Conservation (phyloP, 2,888 invertebrate species). For the Acleris sparsana region DNA sequence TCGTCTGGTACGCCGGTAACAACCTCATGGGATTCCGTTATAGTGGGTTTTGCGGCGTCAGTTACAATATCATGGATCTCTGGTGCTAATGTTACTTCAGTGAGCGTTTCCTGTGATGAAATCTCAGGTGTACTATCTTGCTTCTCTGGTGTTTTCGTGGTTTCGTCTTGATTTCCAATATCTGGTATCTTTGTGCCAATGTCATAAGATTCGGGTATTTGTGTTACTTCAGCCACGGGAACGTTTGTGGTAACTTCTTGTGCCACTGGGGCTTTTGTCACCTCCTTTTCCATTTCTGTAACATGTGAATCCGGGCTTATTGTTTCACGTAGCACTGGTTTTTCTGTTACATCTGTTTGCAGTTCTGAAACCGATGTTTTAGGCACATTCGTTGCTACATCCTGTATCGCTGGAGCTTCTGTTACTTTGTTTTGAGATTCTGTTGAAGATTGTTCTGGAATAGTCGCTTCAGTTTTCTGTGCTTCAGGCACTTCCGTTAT, state of each 20-base stretch:
- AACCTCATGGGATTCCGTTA: constrained; percentile 1
- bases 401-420: constrained; percentile 24
- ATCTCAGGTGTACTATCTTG: background rate
- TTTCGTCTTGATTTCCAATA: constrained; percentile 5
- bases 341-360: background rate
- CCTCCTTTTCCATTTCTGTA: constrained; percentile 3
- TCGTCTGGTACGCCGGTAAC: constrained; percentile 2
- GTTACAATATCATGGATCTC: constrained; percentile 29
- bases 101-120: background rate
- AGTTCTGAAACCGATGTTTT: background rate
- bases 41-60: background rate
- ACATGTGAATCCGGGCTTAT: background rate
- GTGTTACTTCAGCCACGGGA: constrained; percentile 4
- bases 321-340: constrained; percentile 1
- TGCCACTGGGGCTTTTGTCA: constrained; percentile 3
- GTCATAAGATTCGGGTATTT: background rate
- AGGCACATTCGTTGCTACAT: constrained; percentile 7
- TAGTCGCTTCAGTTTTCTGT: background rate
- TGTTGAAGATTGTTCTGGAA: constrained; percentile 20
- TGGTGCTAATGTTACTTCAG: constrained; percentile 17
- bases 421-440: constrained; percentile 33
- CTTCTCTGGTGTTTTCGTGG: constrained; percentile 9
- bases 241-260: constrained; percentile 11
- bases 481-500: constrained; percentile 33
- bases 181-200: background rate